Conservation (phyloP, 2,797 vertebrate species). For the Sebastes kiyomatsui region DNA sequence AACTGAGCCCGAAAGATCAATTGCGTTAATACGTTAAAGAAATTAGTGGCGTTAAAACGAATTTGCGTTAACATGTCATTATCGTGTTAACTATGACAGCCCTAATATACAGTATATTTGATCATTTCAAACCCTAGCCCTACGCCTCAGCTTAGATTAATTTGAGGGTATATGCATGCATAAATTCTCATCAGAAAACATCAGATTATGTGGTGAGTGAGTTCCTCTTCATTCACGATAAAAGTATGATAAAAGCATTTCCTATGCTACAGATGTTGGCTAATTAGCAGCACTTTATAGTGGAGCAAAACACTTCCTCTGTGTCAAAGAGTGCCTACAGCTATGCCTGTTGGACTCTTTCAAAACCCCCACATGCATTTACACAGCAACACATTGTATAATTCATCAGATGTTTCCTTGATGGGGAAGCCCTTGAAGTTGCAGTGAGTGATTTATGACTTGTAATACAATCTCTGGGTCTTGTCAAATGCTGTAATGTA, state of each 20-base stretch:
- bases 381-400: conserved; percentile 28
- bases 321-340: conserved; percentile 19
- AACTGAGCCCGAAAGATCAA: too few species aligned
- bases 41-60: too few species aligned
- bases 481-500: conserved; percentile 20
- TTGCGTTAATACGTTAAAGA: too few species aligned
- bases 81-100: too few species aligned
- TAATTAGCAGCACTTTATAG: conserved; percentile 9
- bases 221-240: background rate
- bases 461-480: conserved; percentile 18
- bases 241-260: background rate
- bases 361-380: conserved; percentile 30
- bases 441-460: conserved; percentile 42
- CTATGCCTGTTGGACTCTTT: conserved; percentile 29
- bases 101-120: too few species aligned
- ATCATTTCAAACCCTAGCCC: background rate
- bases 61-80: too few species aligned
- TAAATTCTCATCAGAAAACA: conserved; percentile 18
- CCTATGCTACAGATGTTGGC: conserved; percentile 13
- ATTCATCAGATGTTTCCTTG: conserved; percentile 50
- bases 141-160: background rate
- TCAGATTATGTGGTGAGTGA: background rate
- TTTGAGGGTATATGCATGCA: background rate
- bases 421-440: conserved; percentile 46
- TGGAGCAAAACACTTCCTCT: conserved; percentile 11